Conservation (phyloP, 2,113 vertebrate species). For the Dascyllus trimaculatus region DNA sequence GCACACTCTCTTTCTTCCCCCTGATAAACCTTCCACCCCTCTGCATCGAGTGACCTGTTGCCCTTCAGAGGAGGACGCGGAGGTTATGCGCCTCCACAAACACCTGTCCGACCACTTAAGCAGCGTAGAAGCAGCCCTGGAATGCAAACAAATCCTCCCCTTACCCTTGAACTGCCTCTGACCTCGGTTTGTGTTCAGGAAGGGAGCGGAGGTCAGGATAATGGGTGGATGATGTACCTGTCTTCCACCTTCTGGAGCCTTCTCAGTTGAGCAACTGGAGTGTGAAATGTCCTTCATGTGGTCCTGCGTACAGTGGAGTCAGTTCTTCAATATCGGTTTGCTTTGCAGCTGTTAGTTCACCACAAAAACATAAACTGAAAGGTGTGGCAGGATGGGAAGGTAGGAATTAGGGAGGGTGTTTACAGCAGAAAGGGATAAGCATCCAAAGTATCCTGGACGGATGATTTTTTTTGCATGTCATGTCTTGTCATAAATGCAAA, state of each 20-base stretch:
- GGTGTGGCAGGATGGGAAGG: background rate
- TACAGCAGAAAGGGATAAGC: background rate
- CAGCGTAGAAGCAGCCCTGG: conserved; percentile 43
- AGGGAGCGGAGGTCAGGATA: conserved; percentile 13
- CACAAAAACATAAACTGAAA: background rate
- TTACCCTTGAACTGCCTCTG: conserved; percentile 69
- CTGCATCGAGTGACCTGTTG: conserved; percentile 47
- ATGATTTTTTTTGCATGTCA: background rate
- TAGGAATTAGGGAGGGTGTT: conserved; percentile 6
- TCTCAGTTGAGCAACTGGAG: conserved; percentile 6
- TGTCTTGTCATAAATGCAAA: background rate
- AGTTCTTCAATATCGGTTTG: conserved; percentile 5
- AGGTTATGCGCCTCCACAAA: conserved; percentile 49
- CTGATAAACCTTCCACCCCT: background rate
- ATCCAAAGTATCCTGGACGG: background rate
- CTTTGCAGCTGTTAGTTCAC: conserved; percentile 21
- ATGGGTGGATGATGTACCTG: conserved; percentile 49
- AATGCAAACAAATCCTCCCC: conserved; percentile 72
- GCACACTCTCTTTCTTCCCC: background rate
- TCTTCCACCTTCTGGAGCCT: conserved; percentile 39
- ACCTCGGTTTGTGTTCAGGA: conserved; percentile 47
- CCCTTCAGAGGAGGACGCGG: conserved; percentile 35
- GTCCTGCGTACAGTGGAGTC: background rate
- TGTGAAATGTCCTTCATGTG: conserved; percentile 27
- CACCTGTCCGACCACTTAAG: conserved; percentile 54